Evolutionary conservation across 2,113 vertebrate genomes (phyloP), one percentile per base, ranked within the genome.

Genomic region (Scomber scombrus): DNA sequence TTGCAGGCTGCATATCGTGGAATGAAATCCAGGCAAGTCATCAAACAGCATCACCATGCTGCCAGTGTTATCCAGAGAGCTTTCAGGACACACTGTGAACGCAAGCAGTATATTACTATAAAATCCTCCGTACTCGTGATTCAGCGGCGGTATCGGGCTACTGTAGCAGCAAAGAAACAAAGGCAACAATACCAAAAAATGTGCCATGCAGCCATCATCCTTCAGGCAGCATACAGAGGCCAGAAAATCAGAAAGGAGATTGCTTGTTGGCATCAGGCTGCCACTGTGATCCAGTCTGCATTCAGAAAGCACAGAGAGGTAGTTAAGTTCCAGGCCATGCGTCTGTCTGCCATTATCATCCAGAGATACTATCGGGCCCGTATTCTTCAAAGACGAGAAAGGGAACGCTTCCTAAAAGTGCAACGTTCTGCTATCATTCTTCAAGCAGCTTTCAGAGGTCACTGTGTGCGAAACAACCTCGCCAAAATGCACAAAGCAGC

Each of bases 221-320:
- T 97, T 5, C 97, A 99, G 66, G 94, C 96, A 0, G 47, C 87
- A 15, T 96, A 89, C 26, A 95, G 96, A 93, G 95, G 96, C 2
- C 4, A 66, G 4, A 88, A 46, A 72, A 81, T 85, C 18, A 95
- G 97, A 62, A 93, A 11, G 47, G 83, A 71, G 4, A 29, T 96
- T 34, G 57, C 18, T 0, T 0, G 0, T 1, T 89, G 92, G 93
- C 93, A 94, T 21, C 75, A 16, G 16, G 96, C 97, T 77, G 95
- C 96, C 62, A 78, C 91, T 23, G 46, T 84, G 49, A 96, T 98
- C 61, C 94, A 97, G 91, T 93, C 96, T 26, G 21, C 0, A 0
- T 95, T 96, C 78, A 96, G 91, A 84, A 96, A 93, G 92, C 88
- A 95, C 70, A 79, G 57, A 21, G 79, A 85, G 21, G 72, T 65